Evolutionary conservation across 2,113 vertebrate genomes (phyloP), one percentile per base, ranked within the genome.

Genomic region (Tylochromis polylepis): DNA sequence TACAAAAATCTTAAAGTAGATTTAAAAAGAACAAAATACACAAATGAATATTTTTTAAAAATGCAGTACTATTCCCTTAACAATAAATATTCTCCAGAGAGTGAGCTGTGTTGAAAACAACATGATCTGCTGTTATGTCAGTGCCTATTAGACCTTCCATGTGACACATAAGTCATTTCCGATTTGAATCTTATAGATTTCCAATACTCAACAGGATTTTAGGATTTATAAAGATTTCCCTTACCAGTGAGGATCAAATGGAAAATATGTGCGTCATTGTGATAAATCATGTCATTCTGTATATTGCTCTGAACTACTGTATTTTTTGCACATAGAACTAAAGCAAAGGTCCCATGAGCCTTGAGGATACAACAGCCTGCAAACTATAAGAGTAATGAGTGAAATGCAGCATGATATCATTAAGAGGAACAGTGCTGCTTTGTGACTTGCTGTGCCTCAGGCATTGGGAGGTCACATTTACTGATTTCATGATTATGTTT

Each of bases 401-500:
- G 70, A 90, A 90, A 85, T 92, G 88, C 86, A 89, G 86, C 88
- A 87, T 87, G 72, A 81, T 81, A 86, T 93, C 90, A 91, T 89
- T 91, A 91, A 90, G 92, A 89, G 60, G 62, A 84, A 85, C 81
- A 79, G 43, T 62, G 79, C 31, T 77, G 75, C 81, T 70, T 11
- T 90, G 82, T 83, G 72, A 84, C 60, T 88, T 55, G 83, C 60
- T 87, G 77, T 34, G 88, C 93, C 90, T 91, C 55, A 24, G 93
- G 93, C 91, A 31, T 7, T 82, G 83, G 89, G 90, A 88, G 79
- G 88, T 83, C 85, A 80, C 78, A 59, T 85, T 89, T 88, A 88
- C 89, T 90, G 82, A 89, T 93, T 95, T 94, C 67, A 89, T 90
- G 79, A 87, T 91, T 87, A 65, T 90, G 59, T 90, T 77, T 90